phyloP scores from a whole-genome alignment of 2,888 invertebrate genomes.

The Rotaria sp. region DNA sequence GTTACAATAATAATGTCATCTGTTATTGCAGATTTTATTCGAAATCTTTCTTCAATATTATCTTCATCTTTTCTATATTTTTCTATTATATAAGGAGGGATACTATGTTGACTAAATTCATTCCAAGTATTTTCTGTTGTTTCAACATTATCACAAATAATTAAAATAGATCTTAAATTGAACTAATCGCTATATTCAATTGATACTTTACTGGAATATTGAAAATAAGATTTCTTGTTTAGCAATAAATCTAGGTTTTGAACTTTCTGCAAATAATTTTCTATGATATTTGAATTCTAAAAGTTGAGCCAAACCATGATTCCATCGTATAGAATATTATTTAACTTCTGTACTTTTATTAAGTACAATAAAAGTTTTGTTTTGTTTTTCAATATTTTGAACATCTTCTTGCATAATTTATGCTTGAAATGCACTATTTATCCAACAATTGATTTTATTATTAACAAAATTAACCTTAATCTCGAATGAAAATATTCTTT shows the following conservation, averaged over 20 bases:
- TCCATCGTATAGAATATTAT: not conserved
- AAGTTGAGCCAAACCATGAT: slow-evolving; percentile 21
- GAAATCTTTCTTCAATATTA: not conserved
- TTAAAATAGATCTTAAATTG: not conserved
- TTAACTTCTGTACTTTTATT: not conserved
- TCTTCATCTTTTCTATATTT: slow-evolving; percentile 12
- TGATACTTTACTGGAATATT: not conserved
- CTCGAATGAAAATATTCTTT: no score
- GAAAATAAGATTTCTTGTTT: not conserved
- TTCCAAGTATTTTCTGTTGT: not conserved
- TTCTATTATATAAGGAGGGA: not conserved
- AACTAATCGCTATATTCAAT: not conserved
- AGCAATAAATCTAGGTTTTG: not conserved
- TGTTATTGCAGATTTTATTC: not conserved
- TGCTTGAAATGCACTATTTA: no score
- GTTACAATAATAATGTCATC: not conserved
- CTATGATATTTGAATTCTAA: slow-evolving; percentile 10
- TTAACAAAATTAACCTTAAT: no score
- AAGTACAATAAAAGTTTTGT: not conserved
- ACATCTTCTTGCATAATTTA: no score
- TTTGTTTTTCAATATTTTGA: not conserved
- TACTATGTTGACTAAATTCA: not conserved
- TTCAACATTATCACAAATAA: slow-evolving; percentile 12
- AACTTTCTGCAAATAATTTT: slow-evolving; percentile 6
- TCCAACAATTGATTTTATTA: no score